Evolutionary conservation across 2,113 vertebrate species (phyloP).

Genomic region (Oenanthe oenanthe): DNA sequence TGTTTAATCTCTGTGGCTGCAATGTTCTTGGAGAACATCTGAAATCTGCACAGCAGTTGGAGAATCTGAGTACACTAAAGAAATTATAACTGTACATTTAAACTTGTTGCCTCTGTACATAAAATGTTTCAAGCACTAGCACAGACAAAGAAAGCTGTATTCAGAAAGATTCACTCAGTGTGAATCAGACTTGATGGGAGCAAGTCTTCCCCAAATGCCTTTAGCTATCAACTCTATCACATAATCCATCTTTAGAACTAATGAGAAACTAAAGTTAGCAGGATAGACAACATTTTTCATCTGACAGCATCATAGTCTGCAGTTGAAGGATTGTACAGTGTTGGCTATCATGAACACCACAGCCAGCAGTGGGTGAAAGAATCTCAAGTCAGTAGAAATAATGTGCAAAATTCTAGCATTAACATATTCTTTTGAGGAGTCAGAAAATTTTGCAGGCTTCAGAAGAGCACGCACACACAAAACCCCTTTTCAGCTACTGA

Average conservation of each 20-base stretch:
- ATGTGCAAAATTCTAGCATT: background rate
- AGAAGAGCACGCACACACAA: background rate
- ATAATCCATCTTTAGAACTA: background rate
- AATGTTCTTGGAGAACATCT: background rate
- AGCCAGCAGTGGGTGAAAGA: background rate
- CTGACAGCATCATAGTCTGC: background rate
- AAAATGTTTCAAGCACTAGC: background rate
- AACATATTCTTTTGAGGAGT: background rate
- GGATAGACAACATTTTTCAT: background rate
- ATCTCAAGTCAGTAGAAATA: background rate
- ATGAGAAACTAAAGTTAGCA: background rate
- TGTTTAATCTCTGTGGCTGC: background rate
- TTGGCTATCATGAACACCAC: background rate
- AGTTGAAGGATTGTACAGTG: background rate
- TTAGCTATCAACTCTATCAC: background rate
- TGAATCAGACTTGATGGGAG: background rate
- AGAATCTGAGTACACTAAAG: background rate
- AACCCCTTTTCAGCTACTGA: background rate
- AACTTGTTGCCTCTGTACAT: background rate
- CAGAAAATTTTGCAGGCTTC: background rate
- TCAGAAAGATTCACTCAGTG: background rate
- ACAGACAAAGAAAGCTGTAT: background rate
- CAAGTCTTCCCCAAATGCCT: background rate
- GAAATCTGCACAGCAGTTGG: background rate
- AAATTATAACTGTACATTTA: background rate